phyloP scores from a whole-genome alignment of 2,888 invertebrate genomes.

The Hypercompe scribonia region DNA sequence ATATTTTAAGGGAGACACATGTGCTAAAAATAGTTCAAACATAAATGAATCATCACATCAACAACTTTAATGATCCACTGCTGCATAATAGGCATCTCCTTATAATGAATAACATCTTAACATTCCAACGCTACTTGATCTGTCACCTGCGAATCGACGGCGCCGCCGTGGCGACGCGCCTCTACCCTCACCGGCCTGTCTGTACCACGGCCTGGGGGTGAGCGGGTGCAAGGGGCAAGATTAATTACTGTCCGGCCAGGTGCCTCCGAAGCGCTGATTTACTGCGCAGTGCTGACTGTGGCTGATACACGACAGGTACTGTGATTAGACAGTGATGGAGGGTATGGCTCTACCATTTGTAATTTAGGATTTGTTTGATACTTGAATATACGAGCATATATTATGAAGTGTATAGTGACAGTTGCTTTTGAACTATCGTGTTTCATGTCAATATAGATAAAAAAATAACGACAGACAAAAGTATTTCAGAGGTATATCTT shows the following conservation, averaged over 20 bases:
- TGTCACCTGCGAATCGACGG: conserved; percentile 23
- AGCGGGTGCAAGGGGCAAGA: conserved; percentile 58
- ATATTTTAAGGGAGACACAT: neutral
- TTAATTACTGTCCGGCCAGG: conserved; percentile 80
- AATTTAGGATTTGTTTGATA: conserved; percentile 24
- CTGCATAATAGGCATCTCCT: no score
- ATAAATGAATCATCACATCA: no score
- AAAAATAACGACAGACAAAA: no score
- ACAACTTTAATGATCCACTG: no score
- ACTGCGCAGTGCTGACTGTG: conserved; percentile 51
- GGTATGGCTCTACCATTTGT: conserved; percentile 13
- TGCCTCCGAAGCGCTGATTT: conserved; percentile 71
- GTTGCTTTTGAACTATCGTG: neutral
- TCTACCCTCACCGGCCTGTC: conserved; percentile 70
- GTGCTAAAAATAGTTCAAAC: no score
- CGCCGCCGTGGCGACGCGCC: conserved; percentile 45
- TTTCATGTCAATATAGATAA: neutral
- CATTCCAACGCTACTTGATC: conserved; percentile 17
- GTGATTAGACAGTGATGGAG: conserved; percentile 57
- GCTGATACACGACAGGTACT: conserved; percentile 57
- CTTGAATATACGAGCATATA: neutral
- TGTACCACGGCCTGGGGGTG: conserved; percentile 51
- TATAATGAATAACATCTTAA: neutral
- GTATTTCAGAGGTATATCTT: no score
- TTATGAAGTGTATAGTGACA: no score